Conservation (phyloP, 2,888 invertebrate genomes). For the Pinctada fucata region DNA sequence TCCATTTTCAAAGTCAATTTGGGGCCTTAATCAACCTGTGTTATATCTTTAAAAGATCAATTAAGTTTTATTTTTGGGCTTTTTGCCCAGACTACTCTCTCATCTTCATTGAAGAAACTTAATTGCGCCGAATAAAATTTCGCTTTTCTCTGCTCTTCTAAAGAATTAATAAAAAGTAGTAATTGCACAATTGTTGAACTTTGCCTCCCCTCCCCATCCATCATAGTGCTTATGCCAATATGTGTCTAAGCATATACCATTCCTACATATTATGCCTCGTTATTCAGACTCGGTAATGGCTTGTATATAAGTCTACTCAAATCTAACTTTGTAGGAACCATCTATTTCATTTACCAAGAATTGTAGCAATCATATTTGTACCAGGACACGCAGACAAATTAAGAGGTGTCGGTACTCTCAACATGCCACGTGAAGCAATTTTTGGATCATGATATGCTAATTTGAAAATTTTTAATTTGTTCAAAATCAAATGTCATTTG, state of each 20-base stretch:
- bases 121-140: background rate
- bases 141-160: background rate
- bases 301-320: too few relatives aligned
- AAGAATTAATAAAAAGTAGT: background rate
- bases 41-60: constrained; percentile 25
- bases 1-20: constrained; percentile 28
- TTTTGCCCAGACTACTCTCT: background rate
- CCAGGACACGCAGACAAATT: too few relatives aligned
- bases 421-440: too few relatives aligned
- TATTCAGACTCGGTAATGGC: background rate
- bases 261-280: background rate
- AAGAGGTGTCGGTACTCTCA: too few relatives aligned
- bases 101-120: background rate
- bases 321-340: too few relatives aligned
- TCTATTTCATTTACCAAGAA: too few relatives aligned
- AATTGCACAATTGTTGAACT: background rate
- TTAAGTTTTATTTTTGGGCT: constrained; percentile 14
- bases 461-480: too few relatives aligned
- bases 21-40: constrained; percentile 24
- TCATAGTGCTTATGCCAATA: background rate
- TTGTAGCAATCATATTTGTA: too few relatives aligned
- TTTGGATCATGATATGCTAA: too few relatives aligned
- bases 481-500: too few relatives aligned
- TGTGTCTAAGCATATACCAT: background rate
- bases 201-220: background rate